Percentiles rank a stretch among this genome's conserved stretches.
phyloP scores from a whole-genome alignment of 2,797 vertebrate genomes.

The Sitta carolinensis region DNA sequence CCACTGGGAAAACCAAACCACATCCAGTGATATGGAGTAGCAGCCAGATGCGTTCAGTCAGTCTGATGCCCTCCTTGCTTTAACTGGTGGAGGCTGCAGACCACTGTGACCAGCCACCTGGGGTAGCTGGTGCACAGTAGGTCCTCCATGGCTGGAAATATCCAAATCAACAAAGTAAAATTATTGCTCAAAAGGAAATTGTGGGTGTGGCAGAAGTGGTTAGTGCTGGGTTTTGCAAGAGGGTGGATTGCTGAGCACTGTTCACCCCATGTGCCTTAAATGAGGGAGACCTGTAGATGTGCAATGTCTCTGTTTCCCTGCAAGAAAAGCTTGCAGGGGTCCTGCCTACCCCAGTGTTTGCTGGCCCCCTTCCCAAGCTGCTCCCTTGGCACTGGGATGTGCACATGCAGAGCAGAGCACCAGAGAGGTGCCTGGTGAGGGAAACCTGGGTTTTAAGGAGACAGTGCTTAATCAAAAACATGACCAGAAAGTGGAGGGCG shows the following conservation, averaged over 20 bases:
- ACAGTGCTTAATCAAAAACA: not conserved
- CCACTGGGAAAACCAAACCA: not conserved
- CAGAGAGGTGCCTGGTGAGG: not conserved
- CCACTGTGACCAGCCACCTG: not conserved
- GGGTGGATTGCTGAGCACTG: not conserved
- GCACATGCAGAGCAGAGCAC: fast-evolving
- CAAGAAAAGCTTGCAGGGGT: not conserved
- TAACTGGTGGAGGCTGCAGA: not conserved
- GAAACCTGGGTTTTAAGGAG: not conserved
- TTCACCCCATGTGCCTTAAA: not conserved
- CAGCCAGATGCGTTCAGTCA: not conserved
- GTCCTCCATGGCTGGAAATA: not conserved
- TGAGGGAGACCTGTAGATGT: not conserved
- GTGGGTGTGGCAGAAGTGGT: not conserved
- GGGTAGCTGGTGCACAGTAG: not conserved
- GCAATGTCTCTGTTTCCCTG: not conserved
- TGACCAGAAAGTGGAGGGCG: not conserved
- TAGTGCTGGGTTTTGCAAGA: constrained; percentile 5
- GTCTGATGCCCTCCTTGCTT: not conserved
- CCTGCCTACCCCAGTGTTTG: fast-evolving
- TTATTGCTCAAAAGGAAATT: not conserved
- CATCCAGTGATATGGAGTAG: not conserved
- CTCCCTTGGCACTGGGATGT: not conserved
- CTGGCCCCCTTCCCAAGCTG: not conserved
- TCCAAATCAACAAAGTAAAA: not conserved